Base-by-base conservation (phyloP, 2,113 vertebrate genomes). In the Pomatorhinus ruficollis region DNA sequence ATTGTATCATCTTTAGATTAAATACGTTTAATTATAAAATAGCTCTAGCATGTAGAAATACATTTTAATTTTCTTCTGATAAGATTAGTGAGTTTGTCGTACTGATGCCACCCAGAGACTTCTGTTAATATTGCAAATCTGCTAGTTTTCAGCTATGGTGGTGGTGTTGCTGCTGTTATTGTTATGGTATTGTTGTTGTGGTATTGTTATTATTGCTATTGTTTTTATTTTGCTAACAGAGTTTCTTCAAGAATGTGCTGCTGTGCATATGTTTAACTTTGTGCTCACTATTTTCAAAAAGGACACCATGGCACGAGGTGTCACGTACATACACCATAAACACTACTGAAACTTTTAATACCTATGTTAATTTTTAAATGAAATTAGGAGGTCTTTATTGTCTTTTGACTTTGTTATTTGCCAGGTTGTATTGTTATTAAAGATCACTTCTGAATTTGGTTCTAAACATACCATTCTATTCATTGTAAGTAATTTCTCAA, bases 51-150 rank as follows among this genome's bases (percentile, higher is more conserved):
- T 21, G 27, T 7, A 7, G 31, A 60, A 64, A 28, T 65, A 13
- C 35, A 50, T 72, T 90, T 91, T 54, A 59, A 74, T 90, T 93
- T 95, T 68, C 30, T 23, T 65, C 40, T 44, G 18, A 21, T 61
- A 44, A 89, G 54, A 72, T 94, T 52, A 86, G 42, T 68, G 59
- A 81, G 85, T 86, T 95, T 92, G 68, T 96, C 0, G 20, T 92
- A 75, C 83, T 1, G 23, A 90, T 96, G 90, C 71, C 92, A 90
- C 82, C 71, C 85, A 93, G 87, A 95, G 87, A 95, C 66, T 91
- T 83, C 59, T 66, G 56, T 56, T 93, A 95, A 95, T 90, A 96
- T 49, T 96, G 85, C 88, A 94, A 90, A 96, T 59, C 59, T 80
- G 4, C 21, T 81, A 19, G 70, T 74, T 88, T 94, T 86, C 68